Evolutionary conservation across 2,888 invertebrate species (phyloP).

Genomic region (Apomyelois bistriatella): DNA sequence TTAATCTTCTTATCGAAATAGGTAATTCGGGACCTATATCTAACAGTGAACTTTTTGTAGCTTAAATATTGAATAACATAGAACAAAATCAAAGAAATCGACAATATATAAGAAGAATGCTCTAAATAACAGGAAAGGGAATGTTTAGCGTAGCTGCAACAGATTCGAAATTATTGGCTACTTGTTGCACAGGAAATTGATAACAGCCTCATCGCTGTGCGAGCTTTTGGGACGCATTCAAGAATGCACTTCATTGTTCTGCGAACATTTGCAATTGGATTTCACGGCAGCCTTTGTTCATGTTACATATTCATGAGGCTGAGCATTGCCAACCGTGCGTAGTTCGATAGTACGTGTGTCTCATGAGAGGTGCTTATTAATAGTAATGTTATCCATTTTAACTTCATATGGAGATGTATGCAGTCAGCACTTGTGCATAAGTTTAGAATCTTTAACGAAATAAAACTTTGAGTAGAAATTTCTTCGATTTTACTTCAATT

Average conservation of each 20-base stretch:
- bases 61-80: no score
- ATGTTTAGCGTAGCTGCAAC: constrained; percentile 45
- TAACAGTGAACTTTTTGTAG: no score
- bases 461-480: no score
- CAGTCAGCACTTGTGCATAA: no score
- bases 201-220: constrained; percentile 63
- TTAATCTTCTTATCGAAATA: no score
- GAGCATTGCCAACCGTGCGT: constrained; percentile 13
- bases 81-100: background rate
- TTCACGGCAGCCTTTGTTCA: background rate
- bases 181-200: constrained; percentile 77
- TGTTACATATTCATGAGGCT: constrained; percentile 9
- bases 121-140: constrained; percentile 12
- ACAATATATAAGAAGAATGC: background rate
- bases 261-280: constrained; percentile 24
- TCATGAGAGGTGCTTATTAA: constrained; percentile 5
- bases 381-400: background rate
- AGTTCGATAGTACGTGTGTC: constrained; percentile 10
- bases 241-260: constrained; percentile 44
- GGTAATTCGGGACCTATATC: no score
- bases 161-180: constrained; percentile 76
- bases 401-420: background rate
- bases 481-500: no score
- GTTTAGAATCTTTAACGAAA: no score
- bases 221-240: constrained; percentile 62